Conservation (phyloP, 30 jellyfish, hydroid and myxozoan genomes). For the Nemopilema nomurai region DNA sequence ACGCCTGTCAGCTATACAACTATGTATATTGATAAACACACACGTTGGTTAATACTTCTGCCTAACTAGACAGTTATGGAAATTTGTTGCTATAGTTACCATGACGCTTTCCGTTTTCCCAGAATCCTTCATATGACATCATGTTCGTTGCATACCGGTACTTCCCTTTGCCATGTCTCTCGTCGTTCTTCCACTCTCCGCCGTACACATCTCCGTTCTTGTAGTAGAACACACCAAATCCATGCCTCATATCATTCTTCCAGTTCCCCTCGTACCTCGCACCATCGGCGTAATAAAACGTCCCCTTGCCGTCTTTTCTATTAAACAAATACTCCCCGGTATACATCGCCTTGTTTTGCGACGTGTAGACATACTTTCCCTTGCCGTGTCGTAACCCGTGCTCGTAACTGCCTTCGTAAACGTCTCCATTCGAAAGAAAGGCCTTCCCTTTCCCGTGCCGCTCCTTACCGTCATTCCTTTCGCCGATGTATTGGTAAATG, state of each 20-base stretch:
- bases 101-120: slow-evolving; percentile 77
- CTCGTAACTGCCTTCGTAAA: slow-evolving; percentile 57
- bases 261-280: slow-evolving; percentile 75
- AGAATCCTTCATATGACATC: slow-evolving; percentile 67
- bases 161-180: slow-evolving; percentile 70
- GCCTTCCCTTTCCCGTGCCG: slow-evolving; percentile 80
- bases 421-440: slow-evolving; percentile 63
- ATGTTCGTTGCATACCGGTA: slow-evolving; percentile 46
- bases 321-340: slow-evolving; percentile 53
- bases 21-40: too few species aligned
- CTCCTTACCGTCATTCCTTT: slow-evolving; percentile 50
- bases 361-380: slow-evolving; percentile 53
- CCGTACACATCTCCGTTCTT: slow-evolving; percentile 63
- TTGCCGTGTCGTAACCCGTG: slow-evolving; percentile 72
- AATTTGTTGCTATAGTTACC: slow-evolving; percentile 21
- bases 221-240: slow-evolving; percentile 62
- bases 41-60: too few species aligned
- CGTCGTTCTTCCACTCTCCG: slow-evolving; percentile 73
- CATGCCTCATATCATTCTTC: slow-evolving; percentile 74
- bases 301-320: slow-evolving; percentile 63
- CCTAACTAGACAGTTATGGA: neutral
- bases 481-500: slow-evolving; percentile 37
- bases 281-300: slow-evolving; percentile 41
- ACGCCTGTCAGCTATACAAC: too few species aligned
- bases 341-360: slow-evolving; percentile 44